Conservation (phyloP, 2,113 vertebrate species). For the Orthonyx spaldingii region DNA sequence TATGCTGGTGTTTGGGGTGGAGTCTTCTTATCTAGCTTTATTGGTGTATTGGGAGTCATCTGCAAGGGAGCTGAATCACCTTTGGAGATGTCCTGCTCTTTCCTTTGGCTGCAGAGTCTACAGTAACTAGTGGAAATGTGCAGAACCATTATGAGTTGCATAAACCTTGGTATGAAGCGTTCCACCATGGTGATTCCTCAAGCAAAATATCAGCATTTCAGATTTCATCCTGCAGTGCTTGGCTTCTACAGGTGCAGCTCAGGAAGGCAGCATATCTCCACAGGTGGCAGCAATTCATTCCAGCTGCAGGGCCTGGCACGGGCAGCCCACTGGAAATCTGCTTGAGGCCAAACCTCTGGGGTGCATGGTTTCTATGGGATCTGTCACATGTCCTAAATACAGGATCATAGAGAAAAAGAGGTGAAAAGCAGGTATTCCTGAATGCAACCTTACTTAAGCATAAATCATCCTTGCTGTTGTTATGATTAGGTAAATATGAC, state of each 20-base stretch:
- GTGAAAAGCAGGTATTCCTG: background rate
- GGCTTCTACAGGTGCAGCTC: background rate
- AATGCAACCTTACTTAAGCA: background rate
- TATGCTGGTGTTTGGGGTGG: background rate
- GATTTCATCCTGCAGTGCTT: background rate
- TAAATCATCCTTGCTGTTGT: background rate
- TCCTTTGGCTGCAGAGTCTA: background rate
- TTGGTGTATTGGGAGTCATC: background rate
- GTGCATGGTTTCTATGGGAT: fast-evolving
- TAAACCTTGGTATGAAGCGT: background rate
- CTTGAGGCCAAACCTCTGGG: background rate
- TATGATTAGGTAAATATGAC: background rate
- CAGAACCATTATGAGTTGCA: background rate
- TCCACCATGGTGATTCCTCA: fast-evolving
- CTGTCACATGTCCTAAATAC: fast-evolving
- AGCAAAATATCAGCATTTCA: fast-evolving
- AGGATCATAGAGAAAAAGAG: background rate
- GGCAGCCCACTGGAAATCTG: background rate
- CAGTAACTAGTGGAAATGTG: background rate
- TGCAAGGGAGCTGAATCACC: background rate
- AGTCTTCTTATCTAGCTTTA: background rate
- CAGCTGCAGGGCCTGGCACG: background rate
- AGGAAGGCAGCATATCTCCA: background rate
- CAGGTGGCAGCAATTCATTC: fast-evolving
- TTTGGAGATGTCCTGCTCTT: background rate